These are phyloP conservation scores for Poeciliopsis retropinna DNA, from an alignment of 2,113 vertebrate species.

Conservation along the genomic window DNA sequence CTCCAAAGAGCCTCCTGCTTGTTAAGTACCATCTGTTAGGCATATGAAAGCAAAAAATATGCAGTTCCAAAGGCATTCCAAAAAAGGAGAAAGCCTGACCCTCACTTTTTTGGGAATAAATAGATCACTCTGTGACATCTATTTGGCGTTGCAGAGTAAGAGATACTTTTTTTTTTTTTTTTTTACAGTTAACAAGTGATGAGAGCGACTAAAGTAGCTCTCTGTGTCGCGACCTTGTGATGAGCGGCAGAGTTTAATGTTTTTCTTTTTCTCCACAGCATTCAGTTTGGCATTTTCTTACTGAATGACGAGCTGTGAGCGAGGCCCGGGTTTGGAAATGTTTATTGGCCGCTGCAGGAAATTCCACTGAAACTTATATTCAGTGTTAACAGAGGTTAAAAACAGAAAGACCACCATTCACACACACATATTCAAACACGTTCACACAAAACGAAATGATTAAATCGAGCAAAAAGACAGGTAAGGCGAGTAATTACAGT, in stretches of 20 bases:
- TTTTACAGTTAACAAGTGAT: neutral
- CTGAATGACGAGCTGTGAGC: no score
- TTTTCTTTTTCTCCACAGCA: no score
- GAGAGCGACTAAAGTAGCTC: neutral
- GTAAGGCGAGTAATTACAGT: neutral
- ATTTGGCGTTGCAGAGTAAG: neutral
- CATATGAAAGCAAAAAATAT: conserved; percentile 7
- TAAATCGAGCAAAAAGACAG: neutral
- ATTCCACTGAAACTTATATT: no score
- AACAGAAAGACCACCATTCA: neutral
- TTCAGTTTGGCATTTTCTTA: no score
- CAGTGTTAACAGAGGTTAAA: neutral
- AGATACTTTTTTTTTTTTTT: neutral
- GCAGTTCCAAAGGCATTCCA: no score
- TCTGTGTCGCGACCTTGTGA: neutral
- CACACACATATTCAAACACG: neutral
- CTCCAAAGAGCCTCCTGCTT: neutral
- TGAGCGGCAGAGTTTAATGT: neutral
- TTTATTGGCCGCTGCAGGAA: no score
- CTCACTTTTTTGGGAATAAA: neutral
- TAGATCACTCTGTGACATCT: neutral
- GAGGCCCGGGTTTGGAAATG: no score
- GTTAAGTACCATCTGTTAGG: neutral
- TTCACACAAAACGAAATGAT: neutral
- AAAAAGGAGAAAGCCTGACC: neutral